Base-by-base conservation (phyloP, 2,797 vertebrate species). In the Paedocypris micromegethes region DNA sequence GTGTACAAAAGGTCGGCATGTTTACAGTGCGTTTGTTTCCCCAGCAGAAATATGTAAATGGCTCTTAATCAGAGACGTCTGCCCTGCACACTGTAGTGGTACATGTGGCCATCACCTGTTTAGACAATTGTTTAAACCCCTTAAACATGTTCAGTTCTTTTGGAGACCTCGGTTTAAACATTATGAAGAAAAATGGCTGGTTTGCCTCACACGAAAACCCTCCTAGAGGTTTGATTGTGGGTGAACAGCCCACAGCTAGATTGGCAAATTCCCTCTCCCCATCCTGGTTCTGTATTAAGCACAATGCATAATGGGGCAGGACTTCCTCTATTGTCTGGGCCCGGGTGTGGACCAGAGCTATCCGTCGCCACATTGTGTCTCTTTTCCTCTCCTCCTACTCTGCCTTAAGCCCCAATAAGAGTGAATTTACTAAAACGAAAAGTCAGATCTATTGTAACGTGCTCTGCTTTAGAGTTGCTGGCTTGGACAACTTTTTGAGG, bases 251-350 rank as follows among this genome's bases (percentile, higher is more conserved):
- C 58, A 64, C 39, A 63, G 49, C 40, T 46, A 72, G 71, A 64
- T 43, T 51, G 66, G 64, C 66, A 67, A 45, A 70, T 57, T 66
- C 49, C 46, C 70, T 54, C 44, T 54, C 64, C 52, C 49, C 53
- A 39, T 68, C 55, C 61, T 51, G 39, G 44, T 39, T 75, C 56
- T 52, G 54, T 69, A 45, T 48, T 67, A 49, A 75, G 73, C 52
- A 78, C 76, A 75, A 78, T 78, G 40, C 70, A 70, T 66, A 75
- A 73, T 57, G 55, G 55, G 68, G 58, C 70, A 49, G 58, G 63
- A 60, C 73, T 72, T 78, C 73, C 76, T 59, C 70, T 70, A 78
- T 74, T 75, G 76, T 72, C 53, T 62, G 62, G 37, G 9, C 4
- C 7, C 60, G 75, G 75, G 72, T 74, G 75, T 56, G 63, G 75